Evolutionary conservation across 2,113 vertebrate genomes (phyloP).

Genomic region (Aramus guarauna): DNA sequence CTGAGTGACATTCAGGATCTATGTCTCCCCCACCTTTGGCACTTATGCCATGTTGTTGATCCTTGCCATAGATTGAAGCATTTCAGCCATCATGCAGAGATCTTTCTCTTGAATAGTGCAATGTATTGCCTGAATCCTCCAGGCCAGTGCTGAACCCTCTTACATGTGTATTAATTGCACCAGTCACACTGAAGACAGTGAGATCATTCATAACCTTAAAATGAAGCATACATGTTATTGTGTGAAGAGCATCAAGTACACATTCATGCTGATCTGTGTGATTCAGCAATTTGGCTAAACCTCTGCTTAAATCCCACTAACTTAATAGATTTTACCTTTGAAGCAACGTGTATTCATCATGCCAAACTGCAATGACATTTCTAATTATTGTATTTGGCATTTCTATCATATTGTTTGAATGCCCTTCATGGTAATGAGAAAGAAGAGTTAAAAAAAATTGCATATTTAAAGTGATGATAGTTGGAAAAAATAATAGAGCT

Average conservation of each 20-base stretch:
- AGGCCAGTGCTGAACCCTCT: background rate
- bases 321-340: background rate
- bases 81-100: background rate
- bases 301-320: background rate
- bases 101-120: background rate
- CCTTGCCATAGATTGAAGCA: background rate
- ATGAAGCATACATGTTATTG: background rate
- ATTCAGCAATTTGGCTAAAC: background rate
- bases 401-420: background rate
- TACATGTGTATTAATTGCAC: background rate
- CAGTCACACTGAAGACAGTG: background rate
- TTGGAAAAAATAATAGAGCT: background rate
- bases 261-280: background rate
- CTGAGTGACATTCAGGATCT: background rate
- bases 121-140: background rate
- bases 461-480: background rate
- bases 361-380: background rate
- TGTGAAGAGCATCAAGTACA: background rate
- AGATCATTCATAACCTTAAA: background rate
- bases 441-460: background rate
- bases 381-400: background rate
- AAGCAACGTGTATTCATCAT: background rate
- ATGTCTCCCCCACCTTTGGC: background rate
- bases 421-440: background rate
- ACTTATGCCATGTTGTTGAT: background rate